A percentile compares a stretch with the other conserved stretches of the same genome.
Evolutionary conservation across 2,888 invertebrate genomes (phyloP).

Genomic region (Calameuta pallipes): DNA sequence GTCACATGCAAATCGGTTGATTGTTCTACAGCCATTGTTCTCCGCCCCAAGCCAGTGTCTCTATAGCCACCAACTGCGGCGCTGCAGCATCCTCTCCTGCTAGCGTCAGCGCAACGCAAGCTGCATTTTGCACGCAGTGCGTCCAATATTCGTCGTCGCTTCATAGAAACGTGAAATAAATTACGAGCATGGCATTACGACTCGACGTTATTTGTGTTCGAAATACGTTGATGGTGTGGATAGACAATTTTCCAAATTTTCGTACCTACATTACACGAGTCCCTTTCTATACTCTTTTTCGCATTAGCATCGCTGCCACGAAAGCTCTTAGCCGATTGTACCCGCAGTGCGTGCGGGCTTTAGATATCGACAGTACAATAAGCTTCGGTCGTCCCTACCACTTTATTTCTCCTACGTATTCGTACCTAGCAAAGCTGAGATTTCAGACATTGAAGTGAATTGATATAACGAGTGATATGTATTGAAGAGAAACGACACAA

Average conservation of each 20-base stretch:
- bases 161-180: background rate
- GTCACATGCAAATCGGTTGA: conserved; percentile 46
- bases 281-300: background rate
- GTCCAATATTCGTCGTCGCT: background rate
- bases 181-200: background rate
- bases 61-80: background rate
- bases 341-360: background rate
- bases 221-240: background rate
- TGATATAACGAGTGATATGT: background rate
- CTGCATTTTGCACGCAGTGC: background rate
- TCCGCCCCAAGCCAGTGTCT: background rate
- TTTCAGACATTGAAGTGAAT: too few relatives aligned
- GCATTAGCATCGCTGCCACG: background rate
- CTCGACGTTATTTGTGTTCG: background rate
- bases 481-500: background rate
- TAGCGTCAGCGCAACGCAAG: background rate
- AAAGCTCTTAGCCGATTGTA: background rate
- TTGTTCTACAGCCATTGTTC: conserved; percentile 26
- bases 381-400: background rate
- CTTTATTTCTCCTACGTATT: too few relatives aligned
- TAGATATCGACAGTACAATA: background rate
- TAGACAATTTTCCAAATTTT: background rate
- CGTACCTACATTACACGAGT: background rate
- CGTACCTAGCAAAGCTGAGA: too few relatives aligned
- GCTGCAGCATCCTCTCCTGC: background rate